Conservation (phyloP, 2,888 invertebrate species). For the Noctuana brunneofusca region DNA sequence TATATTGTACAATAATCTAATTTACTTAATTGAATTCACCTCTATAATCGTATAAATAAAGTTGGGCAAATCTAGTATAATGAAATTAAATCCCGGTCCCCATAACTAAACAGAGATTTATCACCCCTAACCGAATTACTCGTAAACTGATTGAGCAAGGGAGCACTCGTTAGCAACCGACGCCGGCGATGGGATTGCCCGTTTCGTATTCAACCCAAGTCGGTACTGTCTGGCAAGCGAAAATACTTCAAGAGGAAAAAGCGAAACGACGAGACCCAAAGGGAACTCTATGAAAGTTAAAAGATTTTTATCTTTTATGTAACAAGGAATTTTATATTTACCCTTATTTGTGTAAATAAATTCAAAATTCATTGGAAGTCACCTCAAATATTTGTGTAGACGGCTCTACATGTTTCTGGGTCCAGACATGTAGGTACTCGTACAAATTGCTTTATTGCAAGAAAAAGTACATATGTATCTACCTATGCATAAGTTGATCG, state of each 20-base stretch:
- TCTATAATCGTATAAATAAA: conserved; percentile 62
- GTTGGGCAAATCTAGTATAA: conserved; percentile 59
- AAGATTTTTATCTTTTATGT: not conserved
- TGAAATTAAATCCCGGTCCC: conserved; percentile 65
- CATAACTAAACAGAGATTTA: conserved; percentile 75
- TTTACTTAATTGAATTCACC: conserved; percentile 48
- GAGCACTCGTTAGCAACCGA: conserved; percentile 50
- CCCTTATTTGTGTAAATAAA: too few relatives aligned
- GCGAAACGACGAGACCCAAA: not conserved
- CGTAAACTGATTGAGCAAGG: conserved; percentile 70
- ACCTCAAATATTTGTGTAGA: too few relatives aligned
- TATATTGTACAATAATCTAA: not conserved
- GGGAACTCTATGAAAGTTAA: not conserved
- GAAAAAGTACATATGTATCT: too few relatives aligned
- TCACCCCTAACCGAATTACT: conserved; percentile 77
- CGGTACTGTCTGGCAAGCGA: conserved; percentile 42
- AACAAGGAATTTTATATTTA: too few relatives aligned
- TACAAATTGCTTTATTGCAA: too few relatives aligned
- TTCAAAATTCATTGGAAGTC: too few relatives aligned
- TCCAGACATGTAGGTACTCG: too few relatives aligned
- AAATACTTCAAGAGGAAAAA: conserved; percentile 16
- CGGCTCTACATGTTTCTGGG: too few relatives aligned
- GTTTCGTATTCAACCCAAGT: conserved; percentile 62
- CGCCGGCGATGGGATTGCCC: conserved; percentile 40
- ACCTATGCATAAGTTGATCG: too few relatives aligned